A percentile compares a stretch with the other conserved stretches of the same genome.
Conservation (phyloP, 2,797 vertebrate species). For the Hemitrygon akajei region DNA sequence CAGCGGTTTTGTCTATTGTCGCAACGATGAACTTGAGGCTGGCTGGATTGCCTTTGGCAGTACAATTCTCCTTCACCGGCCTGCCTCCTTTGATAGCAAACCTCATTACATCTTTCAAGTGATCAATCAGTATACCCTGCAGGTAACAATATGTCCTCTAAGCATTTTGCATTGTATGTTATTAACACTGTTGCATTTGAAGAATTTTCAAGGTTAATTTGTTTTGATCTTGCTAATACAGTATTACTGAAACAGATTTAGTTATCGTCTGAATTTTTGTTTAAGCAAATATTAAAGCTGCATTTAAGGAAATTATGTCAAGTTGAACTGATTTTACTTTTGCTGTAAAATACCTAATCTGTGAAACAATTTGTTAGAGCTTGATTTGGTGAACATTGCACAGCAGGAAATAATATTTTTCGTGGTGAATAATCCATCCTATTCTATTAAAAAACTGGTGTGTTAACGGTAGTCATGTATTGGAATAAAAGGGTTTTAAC, state of each 20-base stretch:
- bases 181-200: not conserved
- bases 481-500: not conserved
- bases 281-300: not conserved
- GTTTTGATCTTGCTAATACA: not conserved
- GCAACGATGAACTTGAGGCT: conserved; percentile 89
- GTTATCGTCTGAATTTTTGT: not conserved
- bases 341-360: not conserved
- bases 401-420: not conserved
- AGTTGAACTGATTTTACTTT: not conserved
- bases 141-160: conserved; percentile 63
- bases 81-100: conserved; percentile 91
- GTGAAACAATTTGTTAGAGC: not conserved
- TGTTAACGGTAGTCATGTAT: not conserved
- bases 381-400: not conserved
- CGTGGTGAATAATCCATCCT: not conserved
- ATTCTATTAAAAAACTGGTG: not conserved
- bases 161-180: not conserved
- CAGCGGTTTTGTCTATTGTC: conserved; percentile 95
- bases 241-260: not conserved
- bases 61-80: conserved; percentile 79
- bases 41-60: conserved; percentile 87
- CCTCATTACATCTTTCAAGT: conserved; percentile 95
- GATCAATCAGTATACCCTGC: conserved; percentile 89
- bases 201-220: conserved; percentile 33
- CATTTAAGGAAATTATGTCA: not conserved